Conservation (phyloP, 2,888 invertebrate genomes). For the Meiosimyza platycephala region DNA sequence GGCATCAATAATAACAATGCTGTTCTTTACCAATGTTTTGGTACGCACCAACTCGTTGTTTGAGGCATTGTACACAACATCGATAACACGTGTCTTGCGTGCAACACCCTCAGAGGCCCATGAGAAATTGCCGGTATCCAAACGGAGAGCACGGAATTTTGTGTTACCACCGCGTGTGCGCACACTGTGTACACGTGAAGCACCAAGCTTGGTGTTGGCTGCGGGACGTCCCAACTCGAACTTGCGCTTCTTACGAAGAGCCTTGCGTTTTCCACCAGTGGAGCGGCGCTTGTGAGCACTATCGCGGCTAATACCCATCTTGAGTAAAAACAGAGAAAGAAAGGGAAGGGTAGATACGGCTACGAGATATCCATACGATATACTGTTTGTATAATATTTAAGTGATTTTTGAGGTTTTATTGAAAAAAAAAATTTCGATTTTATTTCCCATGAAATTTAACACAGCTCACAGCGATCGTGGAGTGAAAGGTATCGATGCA, state of each 20-base stretch:
- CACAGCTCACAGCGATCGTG: too few species aligned
- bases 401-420: too few species aligned
- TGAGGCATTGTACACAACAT: slow-evolving; percentile 99
- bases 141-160: slow-evolving; percentile 95
- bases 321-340: slow-evolving; percentile 74
- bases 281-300: slow-evolving; percentile 99
- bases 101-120: slow-evolving; percentile 99
- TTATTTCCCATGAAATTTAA: too few species aligned
- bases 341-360: too few species aligned
- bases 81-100: slow-evolving; percentile 97
- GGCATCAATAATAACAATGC: slow-evolving; percentile 96
- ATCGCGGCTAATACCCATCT: slow-evolving; percentile 96
- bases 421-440: too few species aligned
- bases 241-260: slow-evolving; percentile 99
- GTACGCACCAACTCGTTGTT: slow-evolving; percentile 99
- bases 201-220: slow-evolving; percentile 98
- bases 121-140: slow-evolving; percentile 97
- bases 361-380: too few species aligned
- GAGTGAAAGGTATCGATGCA: too few species aligned
- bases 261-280: slow-evolving; percentile 98
- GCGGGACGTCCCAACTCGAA: slow-evolving; percentile 99
- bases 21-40: slow-evolving; percentile 98
- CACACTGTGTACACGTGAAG: slow-evolving; percentile 92
- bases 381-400: too few species aligned
- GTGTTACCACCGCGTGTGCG: slow-evolving; percentile 96